Evolutionary conservation across 2,797 vertebrate genomes (phyloP), one percentile per base, ranked within the genome.

Genomic region (Rhynchotus rufescens): DNA sequence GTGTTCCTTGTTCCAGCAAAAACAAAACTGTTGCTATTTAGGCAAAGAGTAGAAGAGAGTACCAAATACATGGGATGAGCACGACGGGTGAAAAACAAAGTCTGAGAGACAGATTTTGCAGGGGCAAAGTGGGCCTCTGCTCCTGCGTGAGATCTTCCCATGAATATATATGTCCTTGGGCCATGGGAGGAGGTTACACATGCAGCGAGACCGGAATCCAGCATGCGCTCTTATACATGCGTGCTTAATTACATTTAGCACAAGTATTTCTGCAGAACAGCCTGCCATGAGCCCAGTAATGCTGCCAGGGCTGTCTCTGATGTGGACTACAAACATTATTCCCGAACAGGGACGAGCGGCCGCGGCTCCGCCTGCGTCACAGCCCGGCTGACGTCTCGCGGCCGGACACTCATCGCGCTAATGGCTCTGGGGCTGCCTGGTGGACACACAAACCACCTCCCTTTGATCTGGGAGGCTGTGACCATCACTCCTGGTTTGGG

Each of bases 1-100:
- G 17, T 61, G n/a, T 57, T 89, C 51, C 36, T 96, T 95, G 79
- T 87, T 90, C 74, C 56, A 69, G 49, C 17, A 64, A 80, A 79
- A 88, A 90, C 79, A 89, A 69, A 90, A 69, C 67, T 76, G 30
- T 9, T 88, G 20, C 80, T 93, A 49, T 83, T 23, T 88, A 47
- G 71, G 44, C 59, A 64, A 84, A 91, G 38, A 76, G n/a, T 23
- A 8, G 16, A 45, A 77, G 23, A 62, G 12, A 45, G 22, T 49
- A n/a, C 22, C n/a, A 90, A 78, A 69, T 72, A 62, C 38, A 86
- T 71, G 26, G 60, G 78, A 36, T 21, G 54, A 78, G 21, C 9
- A 45, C 77, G 0, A 0, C 28, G 69, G 56, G 30, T 68, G 42
- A 72, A 88, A 42, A 93, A 84, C 17, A 51, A 30, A 56, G 16